Base-by-base conservation (phyloP, 2,113 vertebrate species). In the Bucco capensis region DNA sequence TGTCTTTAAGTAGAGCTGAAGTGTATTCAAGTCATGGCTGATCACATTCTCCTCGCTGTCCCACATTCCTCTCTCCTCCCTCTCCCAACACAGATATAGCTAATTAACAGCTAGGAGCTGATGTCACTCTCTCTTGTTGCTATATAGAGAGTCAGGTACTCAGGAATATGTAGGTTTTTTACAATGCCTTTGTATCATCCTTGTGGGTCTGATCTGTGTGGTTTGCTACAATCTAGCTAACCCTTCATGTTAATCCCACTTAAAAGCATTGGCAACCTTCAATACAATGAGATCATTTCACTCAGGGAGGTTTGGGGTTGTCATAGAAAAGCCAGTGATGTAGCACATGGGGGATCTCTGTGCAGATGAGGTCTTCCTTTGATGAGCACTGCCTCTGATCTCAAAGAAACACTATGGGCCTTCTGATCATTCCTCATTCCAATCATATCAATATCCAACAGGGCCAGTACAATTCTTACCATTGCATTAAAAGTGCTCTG, bases 371-470 rank as follows among this genome's bases (percentile, higher is more conserved):
- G 61, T 82, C 58, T 88, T 75, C 50, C 89, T 94, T 94, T 95
- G 92, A 91, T 88, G 42, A 79, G 37, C 50, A 57, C 30, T 50
- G 24, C 27, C 80, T 96, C 83, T 95, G 77, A 95, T 95, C 38
- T 81, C 79, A 84, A 69, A 95, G 62, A 89, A 87, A 75, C 5
- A 5, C 49, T 66, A 22, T 56, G 51, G 24, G 42, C 10, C 22
- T 83, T 49, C 72, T 86, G 67, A 75, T 75, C 79, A 71, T 88
- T 91, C 27, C 74, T 88, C 42, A 95, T 95, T 77, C 66, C 62
- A 73, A 73, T 88, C 90, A 89, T 86, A 92, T 30, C 73, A 70
- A 42, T 92, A 94, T 85, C 92, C 93, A 95, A 53, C 93, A 92
- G 92, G 42, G 85, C 38, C 46, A 56, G 62, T 49, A 95, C 56